These are phyloP conservation scores for Apoda limacodes DNA, from an alignment of 2,888 invertebrate genomes.

Conservation along the genomic window DNA sequence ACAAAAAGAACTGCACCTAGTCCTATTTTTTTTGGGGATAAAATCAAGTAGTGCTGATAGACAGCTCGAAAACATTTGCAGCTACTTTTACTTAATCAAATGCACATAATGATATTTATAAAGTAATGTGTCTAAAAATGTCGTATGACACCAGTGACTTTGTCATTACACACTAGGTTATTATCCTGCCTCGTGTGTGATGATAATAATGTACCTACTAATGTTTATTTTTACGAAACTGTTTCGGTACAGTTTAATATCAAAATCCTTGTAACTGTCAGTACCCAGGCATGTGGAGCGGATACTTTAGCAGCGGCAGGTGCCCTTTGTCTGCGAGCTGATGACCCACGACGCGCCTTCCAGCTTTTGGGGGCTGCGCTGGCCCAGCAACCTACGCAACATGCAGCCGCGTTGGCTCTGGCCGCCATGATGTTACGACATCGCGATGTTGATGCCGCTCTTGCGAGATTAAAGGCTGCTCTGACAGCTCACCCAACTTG, in stretches of 20 bases:
- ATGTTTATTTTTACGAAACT: background rate
- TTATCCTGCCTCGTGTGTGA: too few species aligned
- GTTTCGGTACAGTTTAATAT: background rate
- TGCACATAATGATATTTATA: too few species aligned
- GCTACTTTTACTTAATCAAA: too few species aligned
- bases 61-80: too few species aligned
- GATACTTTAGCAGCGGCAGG: slow-evolving; percentile 65
- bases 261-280: slow-evolving; percentile 13
- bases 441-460: slow-evolving; percentile 54
- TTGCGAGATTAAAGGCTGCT: slow-evolving; percentile 59
- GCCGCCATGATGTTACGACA: slow-evolving; percentile 68
- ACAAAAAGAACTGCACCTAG: too few species aligned
- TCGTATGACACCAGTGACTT: too few species aligned
- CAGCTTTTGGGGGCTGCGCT: slow-evolving; percentile 67
- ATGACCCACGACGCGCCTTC: slow-evolving; percentile 60
- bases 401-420: slow-evolving; percentile 58
- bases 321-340: slow-evolving; percentile 57
- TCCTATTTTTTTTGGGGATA: too few species aligned
- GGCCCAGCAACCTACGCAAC: slow-evolving; percentile 54
- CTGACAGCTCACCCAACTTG: slow-evolving; percentile 50
- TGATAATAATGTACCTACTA: too few species aligned
- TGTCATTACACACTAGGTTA: too few species aligned
- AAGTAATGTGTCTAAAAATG: too few species aligned
- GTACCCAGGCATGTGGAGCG: slow-evolving; percentile 51
- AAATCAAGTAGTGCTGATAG: too few species aligned